phyloP scores from a whole-genome alignment of 2,888 invertebrate genomes.

The Hypomecis punctinalis region DNA sequence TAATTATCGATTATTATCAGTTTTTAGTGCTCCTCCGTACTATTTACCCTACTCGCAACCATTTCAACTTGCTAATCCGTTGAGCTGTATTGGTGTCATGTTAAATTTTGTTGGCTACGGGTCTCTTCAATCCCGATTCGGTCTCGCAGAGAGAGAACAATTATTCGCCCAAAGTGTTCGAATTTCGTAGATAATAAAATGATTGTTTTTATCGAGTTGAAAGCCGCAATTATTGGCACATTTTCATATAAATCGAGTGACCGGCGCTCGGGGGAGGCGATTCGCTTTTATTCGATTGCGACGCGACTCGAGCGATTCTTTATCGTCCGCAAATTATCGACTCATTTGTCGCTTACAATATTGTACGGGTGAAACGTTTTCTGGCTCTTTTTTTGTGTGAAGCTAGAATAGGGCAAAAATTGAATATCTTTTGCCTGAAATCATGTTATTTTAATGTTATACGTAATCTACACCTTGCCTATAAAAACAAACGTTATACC shows the following conservation, averaged over 20 bases:
- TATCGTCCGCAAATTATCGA: constrained; percentile 44
- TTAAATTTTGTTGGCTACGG: too few relatives aligned
- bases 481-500: too few relatives aligned
- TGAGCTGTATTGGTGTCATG: too few relatives aligned
- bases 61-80: too few relatives aligned
- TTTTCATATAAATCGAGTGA: constrained; percentile 51
- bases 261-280: constrained; percentile 25
- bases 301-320: constrained; percentile 42
- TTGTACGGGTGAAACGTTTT: constrained; percentile 3
- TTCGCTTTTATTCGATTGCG: constrained; percentile 45
- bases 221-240: constrained; percentile 44
- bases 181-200: constrained; percentile 29
- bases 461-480: too few relatives aligned
- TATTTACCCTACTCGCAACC: too few relatives aligned
- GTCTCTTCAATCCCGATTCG: neutral
- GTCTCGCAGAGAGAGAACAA: constrained; percentile 11
- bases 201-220: constrained; percentile 42
- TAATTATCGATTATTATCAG: too few relatives aligned
- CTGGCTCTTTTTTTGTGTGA: too few relatives aligned
- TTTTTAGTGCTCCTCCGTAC: too few relatives aligned
- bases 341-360: constrained; percentile 28
- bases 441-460: too few relatives aligned
- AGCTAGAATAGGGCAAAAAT: too few relatives aligned
- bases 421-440: too few relatives aligned
- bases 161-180: constrained; percentile 8